Evolutionary conservation across 2,113 vertebrate species (phyloP).

Genomic region (Xiphias gladius): DNA sequence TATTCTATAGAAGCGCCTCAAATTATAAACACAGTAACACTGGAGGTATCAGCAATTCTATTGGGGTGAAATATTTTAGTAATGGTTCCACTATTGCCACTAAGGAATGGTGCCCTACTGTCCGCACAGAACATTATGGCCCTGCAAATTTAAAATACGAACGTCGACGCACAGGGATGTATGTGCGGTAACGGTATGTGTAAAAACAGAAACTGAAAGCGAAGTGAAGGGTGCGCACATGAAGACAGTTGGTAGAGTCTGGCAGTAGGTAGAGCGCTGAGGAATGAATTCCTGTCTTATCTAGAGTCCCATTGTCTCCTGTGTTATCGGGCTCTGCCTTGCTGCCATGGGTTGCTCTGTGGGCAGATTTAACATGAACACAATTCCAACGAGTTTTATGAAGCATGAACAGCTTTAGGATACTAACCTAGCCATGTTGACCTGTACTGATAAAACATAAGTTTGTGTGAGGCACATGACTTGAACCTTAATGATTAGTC

Average conservation of each 20-base stretch:
- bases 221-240: neutral
- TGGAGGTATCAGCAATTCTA: too few species aligned
- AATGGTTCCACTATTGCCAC: too few species aligned
- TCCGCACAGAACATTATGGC: too few species aligned
- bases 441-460: neutral
- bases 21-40: too few species aligned
- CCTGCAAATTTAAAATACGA: neutral
- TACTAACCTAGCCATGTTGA: neutral
- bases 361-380: constrained; percentile 32
- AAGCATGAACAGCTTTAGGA: constrained; percentile 31
- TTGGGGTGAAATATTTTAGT: too few species aligned
- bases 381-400: constrained; percentile 23
- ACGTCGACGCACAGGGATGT: too few species aligned
- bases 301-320: constrained; percentile 27
- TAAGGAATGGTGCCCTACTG: too few species aligned
- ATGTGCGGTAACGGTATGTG: too few species aligned
- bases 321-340: constrained; percentile 33
- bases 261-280: neutral
- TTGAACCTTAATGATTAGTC: neutral
- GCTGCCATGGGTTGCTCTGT: neutral
- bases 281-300: constrained; percentile 55
- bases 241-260: neutral
- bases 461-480: neutral
- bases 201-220: constrained; percentile 3
- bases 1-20: too few species aligned